Conservation (phyloP, 1,140 invertebrate species). For the Drosophila mojavensis region DNA sequence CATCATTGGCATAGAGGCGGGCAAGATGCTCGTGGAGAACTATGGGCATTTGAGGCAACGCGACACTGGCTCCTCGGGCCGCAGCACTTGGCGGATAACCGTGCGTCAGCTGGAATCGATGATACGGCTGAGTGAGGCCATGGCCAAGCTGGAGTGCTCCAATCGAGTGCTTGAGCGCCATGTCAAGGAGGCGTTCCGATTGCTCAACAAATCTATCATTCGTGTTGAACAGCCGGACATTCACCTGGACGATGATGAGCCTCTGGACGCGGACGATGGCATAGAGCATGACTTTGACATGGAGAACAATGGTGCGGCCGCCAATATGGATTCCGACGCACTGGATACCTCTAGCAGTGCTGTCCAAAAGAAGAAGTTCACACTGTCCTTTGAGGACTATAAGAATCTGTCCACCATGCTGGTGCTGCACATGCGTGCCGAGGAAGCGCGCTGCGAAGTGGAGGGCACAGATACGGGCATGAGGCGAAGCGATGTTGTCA, state of each 20-base stretch:
- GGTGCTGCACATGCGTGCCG: conserved; percentile 93
- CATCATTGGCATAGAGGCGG: conserved; percentile 93
- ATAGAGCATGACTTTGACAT: conserved; percentile 70
- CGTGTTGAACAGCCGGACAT: conserved; percentile 99
- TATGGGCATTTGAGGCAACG: conserved; percentile 94
- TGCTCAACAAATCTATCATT: conserved; percentile 99
- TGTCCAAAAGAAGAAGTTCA: conserved; percentile 91
- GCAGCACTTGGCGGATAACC: conserved; percentile 97
- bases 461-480: conserved; percentile 88
- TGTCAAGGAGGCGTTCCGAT: conserved; percentile 95
- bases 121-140: conserved; percentile 97
- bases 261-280: conserved; percentile 84
- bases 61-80: conserved; percentile 89
- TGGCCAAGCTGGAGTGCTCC: conserved; percentile 97
- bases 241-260: conserved; percentile 91
- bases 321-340: conserved; percentile 46
- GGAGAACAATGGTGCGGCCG: conserved; percentile 79
- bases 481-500: conserved; percentile 92
- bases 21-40: conserved; percentile 93
- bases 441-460: conserved; percentile 89
- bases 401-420: conserved; percentile 96
- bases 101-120: conserved; percentile 99
- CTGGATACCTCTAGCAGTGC: conserved; percentile 41
- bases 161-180: conserved; percentile 94
- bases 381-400: conserved; percentile 97